phyloP scores from a whole-genome alignment of 2,113 vertebrate genomes.

The Malurus elegans region DNA sequence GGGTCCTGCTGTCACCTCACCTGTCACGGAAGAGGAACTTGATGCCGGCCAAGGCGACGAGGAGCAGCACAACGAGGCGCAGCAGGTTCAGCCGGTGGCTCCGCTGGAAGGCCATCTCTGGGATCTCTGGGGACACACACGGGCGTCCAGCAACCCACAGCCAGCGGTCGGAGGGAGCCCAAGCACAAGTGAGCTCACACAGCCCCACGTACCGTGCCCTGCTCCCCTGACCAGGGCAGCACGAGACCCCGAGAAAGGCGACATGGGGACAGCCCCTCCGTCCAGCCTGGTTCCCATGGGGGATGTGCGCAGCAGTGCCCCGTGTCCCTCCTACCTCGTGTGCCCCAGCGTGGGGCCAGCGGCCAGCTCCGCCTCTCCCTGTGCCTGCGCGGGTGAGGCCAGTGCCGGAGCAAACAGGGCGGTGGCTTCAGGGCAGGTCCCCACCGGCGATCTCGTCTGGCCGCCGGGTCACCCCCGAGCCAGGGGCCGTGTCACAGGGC shows the following conservation, averaged over 20 bases:
- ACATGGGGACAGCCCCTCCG: neutral
- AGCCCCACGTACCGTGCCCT: neutral
- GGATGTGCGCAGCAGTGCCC: accelerated
- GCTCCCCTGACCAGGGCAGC: neutral
- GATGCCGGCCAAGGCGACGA: constrained; percentile 52
- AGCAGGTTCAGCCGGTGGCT: constrained; percentile 62
- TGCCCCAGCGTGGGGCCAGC: neutral
- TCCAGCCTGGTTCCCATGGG: neutral
- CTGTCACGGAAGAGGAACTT: constrained; percentile 65
- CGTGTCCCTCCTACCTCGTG: neutral
- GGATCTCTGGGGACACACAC: neutral
- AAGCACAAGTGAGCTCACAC: neutral
- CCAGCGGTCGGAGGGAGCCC: neutral
- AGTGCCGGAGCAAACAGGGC: neutral
- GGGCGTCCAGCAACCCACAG: accelerated
- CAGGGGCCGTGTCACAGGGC: neutral
- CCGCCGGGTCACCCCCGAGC: neutral
- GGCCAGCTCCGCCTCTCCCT: neutral
- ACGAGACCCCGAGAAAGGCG: neutral
- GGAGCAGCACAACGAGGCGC: constrained; percentile 50
- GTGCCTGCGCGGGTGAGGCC: neutral
- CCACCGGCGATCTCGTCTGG: accelerated
- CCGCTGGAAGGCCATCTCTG: constrained; percentile 56
- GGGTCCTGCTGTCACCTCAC: constrained; percentile 44
- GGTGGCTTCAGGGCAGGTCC: neutral